Base-by-base conservation (phyloP, 2,797 vertebrate species). In the Orestias chungarensis region DNA sequence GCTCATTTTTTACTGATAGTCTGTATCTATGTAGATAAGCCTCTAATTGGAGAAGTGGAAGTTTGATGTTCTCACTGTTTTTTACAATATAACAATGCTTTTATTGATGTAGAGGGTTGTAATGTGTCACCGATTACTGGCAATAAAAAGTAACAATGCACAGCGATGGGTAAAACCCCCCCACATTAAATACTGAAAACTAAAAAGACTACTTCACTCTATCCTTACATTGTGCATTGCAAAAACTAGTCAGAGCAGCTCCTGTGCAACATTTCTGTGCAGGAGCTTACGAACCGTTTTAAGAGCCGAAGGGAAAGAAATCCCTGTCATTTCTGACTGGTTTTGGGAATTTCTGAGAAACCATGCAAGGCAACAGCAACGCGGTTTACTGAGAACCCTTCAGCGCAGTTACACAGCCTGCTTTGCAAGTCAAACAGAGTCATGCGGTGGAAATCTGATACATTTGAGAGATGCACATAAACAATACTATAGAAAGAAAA, bases 391-490 rank as follows among this genome's bases (percentile, higher is more conserved):
- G 20, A 61, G 35, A 55, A 68, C 31, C 66, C 1, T 14, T 40
- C 50, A 33, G 14, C 20, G 27, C 40, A 43, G 38, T 52, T 35
- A 2, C 49, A 70, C 27, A 70, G 55, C n/a, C 61, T 23, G 43
- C 47, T 61, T 33, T 79, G 66, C 40, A 54, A 67, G 72, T 64
- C 65, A 75, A 80, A 74, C 18, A 64, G n/a, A 18, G 49, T 31
- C 9, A 1, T 10, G 31, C 40, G 29, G 9, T 17, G 40, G 27
- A 68, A 70, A 76, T 74, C 35, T 55, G 50, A 65, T n/a, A n/a
- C n/a, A n/a, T n/a, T n/a, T n/a, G n/a, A n/a, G n/a, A n/a, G n/a
- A n/a, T n/a, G n/a, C n/a, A n/a, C n/a, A n/a, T n/a, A n/a, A n/a
- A n/a, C n/a, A n/a, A n/a, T n/a, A n/a, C n/a, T n/a, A n/a, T n/a